A percentile compares a stretch with the other conserved stretches of the same genome.
phyloP scores from a whole-genome alignment of 92 coral and sea anemone genomes.

The Plumapathes pennacea region DNA sequence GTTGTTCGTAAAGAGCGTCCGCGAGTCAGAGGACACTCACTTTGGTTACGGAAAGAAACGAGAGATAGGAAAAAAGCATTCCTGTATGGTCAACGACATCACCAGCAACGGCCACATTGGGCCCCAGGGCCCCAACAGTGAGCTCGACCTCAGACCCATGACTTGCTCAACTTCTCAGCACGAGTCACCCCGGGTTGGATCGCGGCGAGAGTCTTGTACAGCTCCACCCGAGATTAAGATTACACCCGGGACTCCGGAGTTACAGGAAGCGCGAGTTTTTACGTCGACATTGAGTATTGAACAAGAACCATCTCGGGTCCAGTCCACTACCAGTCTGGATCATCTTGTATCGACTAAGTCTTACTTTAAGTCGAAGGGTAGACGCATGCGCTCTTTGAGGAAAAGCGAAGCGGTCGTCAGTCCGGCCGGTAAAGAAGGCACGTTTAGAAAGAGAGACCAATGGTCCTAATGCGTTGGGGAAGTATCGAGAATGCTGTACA shows the following conservation, averaged over 20 bases:
- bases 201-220: slow-evolving; percentile 27
- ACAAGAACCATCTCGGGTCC: slow-evolving; percentile 51
- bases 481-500: too few species aligned
- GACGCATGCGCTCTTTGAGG: slow-evolving; percentile 60
- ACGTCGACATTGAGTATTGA: slow-evolving; percentile 69
- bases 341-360: slow-evolving; percentile 57
- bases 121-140: slow-evolving; percentile 40
- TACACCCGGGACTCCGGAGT: slow-evolving; percentile 13
- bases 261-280: slow-evolving; percentile 5
- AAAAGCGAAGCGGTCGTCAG: slow-evolving; percentile 75
- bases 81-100: slow-evolving; percentile 55
- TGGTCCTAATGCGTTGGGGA: slow-evolving; percentile 11
- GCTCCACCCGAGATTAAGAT: slow-evolving; percentile 42
- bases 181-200: slow-evolving; percentile 15
- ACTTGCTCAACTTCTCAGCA: slow-evolving; percentile 2
- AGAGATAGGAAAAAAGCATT: slow-evolving; percentile 67
- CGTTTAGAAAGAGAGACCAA: slow-evolving; percentile 33
- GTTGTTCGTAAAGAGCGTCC: slow-evolving; percentile 58
- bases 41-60: slow-evolving; percentile 74
- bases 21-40: slow-evolving; percentile 71
- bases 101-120: slow-evolving; percentile 80
- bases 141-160: slow-evolving; percentile 18
- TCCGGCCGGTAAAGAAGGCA: slow-evolving; percentile 69
- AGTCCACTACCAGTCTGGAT: slow-evolving; percentile 72
- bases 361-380: slow-evolving; percentile 64